Evolutionary conservation across 1,140 invertebrate species (phyloP), one percentile per base, ranked within the genome.

Genomic region (Pararge aegeria): DNA sequence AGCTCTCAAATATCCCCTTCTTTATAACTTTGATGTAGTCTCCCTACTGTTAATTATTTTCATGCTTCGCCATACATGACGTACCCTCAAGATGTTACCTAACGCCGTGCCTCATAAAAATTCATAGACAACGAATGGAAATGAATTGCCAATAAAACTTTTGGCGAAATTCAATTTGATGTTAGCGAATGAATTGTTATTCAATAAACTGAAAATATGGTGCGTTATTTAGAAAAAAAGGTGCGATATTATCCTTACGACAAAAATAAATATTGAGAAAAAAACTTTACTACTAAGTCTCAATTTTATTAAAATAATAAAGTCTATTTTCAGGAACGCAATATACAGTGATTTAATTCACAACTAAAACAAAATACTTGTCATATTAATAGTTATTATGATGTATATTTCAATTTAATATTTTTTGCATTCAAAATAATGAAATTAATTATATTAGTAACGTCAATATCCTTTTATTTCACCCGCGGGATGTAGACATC

Each of bases 31-130:
- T 88, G 85, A 88, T 83, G 85, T 84, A 80, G 81, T 70, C 83
- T 75, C 73, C 78, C 78, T 69, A 65, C 74, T 83, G 83, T 85
- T 87, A 89, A 89, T 89, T 89, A 89, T 86, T 88, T 88, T 83
- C 80, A 81, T 83, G 78, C 82, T 79, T 70, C 75, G 65, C 73
- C 78, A 84, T 80, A 86, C 68, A 72, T 52, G 55, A 49, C 51
- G 70, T 68, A 60, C 72, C 77, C 72, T 79, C 68, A 78, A 83
- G 71, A 84, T 76, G 69, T 75, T 66, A 75, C 58, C 63, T 61
- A 50, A 66, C 59, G 61, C 73, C 54, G 55, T 46, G 30, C 56
- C 55, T 83, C 73, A 82, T 87, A 80, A 77, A 85, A 85, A 85
- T 85, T 81, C 83, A 84, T 83, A 70, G 68, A 61, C 63, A 64